Conservation (phyloP, 2,888 invertebrate species). For the Prosapia bicincta region DNA sequence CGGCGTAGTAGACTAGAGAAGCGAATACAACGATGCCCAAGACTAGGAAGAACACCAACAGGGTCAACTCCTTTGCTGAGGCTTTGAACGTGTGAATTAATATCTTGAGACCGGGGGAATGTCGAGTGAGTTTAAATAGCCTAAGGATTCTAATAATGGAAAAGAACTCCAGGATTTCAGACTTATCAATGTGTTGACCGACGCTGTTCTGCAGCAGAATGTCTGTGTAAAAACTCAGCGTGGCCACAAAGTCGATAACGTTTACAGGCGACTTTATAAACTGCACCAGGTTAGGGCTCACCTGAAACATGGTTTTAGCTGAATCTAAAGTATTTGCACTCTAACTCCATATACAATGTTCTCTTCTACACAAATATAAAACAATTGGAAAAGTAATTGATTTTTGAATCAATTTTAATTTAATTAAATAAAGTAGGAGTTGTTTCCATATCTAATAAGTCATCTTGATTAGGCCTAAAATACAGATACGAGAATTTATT, state of each 20-base stretch:
- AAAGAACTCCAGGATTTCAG: constrained; percentile 88
- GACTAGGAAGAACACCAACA: constrained; percentile 93
- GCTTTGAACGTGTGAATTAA: constrained; percentile 95
- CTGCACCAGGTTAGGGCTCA: constrained; percentile 77
- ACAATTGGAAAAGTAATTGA: too few species aligned
- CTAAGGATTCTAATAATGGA: constrained; percentile 90
- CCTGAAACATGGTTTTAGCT: too few species aligned
- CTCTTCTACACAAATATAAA: too few species aligned
- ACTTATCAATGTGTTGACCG: constrained; percentile 61
- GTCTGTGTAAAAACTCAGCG: constrained; percentile 90
- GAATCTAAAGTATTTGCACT: too few species aligned
- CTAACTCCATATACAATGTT: too few species aligned
- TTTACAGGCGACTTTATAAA: constrained; percentile 90
- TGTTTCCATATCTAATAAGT: too few species aligned
- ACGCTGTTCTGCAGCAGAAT: constrained; percentile 60
- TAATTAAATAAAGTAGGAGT: too few species aligned
- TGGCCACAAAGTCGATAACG: constrained; percentile 91
- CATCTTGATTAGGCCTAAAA: too few species aligned
- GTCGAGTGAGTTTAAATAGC: constrained; percentile 90
- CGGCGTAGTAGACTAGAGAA: constrained; percentile 92
- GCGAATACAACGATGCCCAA: constrained; percentile 96
- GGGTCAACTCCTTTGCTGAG: constrained; percentile 85
- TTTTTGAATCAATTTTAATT: too few species aligned
- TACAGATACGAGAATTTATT: too few species aligned
- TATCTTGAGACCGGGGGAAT: constrained; percentile 91